Base-by-base conservation (phyloP, 2,888 invertebrate species). In the Neria commutata region DNA sequence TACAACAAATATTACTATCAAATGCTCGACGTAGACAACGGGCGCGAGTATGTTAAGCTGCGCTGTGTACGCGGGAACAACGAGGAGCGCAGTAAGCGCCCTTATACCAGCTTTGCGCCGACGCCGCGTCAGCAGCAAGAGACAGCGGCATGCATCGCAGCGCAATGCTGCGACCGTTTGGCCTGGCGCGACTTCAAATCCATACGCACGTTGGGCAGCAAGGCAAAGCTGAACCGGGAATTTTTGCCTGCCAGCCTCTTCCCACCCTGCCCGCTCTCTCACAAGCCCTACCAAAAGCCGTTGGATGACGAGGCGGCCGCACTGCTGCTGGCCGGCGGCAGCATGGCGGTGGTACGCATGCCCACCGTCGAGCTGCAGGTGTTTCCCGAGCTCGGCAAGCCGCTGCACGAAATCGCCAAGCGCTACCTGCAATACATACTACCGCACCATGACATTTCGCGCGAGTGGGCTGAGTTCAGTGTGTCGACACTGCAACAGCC, bases 381-480 rank as follows among this genome's bases (percentile, higher is more conserved):
- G 10, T 74, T 72, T 68, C 81, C 81, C 2, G 70, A 76, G 48
- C 45, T 75, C 33, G 76, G 78, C 17, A 70, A 72, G 10, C 78
- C 81, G 1, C 58, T 82, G 8, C 71, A 78, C 58, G 78, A 79
- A 58, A 68, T 74, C 24, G 78, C 80, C 8, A 81, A 80, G 61
- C 76, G 79, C 3, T 82, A 82, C 66, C 65, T 82, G 29, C 78
- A 81, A 58, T 67, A 78, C 8, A 78, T 81, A 45, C 58, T 79
- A 47, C 81, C 81, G 2, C 75, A 79, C 61, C 68, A 75, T 33
- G 76, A 75, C 37, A 81, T 82, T 10, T 76, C 80, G 1, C 71
- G 75, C 21, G 80, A 82, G 63, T 82, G 82, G 81, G 81, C 82
- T 0, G 78, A 81, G 62, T 82, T 82, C 54, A 78, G 81, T 25